These are phyloP conservation scores for Drosophila bunnanda DNA, from an alignment of 2,888 invertebrate species.

Conservation along the genomic window DNA sequence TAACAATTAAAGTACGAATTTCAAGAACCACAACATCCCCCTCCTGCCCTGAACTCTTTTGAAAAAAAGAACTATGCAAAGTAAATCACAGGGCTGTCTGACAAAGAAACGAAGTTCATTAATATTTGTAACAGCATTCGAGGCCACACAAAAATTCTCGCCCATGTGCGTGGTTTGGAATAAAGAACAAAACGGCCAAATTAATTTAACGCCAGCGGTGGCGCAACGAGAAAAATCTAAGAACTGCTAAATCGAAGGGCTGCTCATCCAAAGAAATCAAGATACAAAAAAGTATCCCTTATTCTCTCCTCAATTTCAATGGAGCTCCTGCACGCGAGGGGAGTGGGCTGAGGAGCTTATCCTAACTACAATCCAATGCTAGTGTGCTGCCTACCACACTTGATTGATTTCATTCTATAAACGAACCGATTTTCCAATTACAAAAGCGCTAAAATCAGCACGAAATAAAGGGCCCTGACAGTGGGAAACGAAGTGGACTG, in stretches of 20 bases:
- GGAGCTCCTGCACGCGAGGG: slow-evolving; percentile 52
- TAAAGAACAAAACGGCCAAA: slow-evolving; percentile 69
- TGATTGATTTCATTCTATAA: slow-evolving; percentile 83
- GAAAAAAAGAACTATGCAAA: slow-evolving; percentile 57
- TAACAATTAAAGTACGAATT: slow-evolving; percentile 34
- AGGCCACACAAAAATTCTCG: slow-evolving; percentile 41
- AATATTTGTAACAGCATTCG: slow-evolving; percentile 68
- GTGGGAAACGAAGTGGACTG: slow-evolving; percentile 35
- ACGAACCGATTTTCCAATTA: slow-evolving; percentile 81
- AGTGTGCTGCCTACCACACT: slow-evolving; percentile 75
- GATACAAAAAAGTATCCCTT: slow-evolving; percentile 69
- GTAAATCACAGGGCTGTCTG: slow-evolving; percentile 44
- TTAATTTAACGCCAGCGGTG: slow-evolving; percentile 73
- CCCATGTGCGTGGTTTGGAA: slow-evolving; percentile 19
- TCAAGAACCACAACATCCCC: not conserved
- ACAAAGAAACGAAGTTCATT: slow-evolving; percentile 61
- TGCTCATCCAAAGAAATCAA: slow-evolving; percentile 62
- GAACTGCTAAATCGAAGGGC: slow-evolving; percentile 29
- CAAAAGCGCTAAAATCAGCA: slow-evolving; percentile 75
- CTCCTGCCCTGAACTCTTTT: slow-evolving; percentile 11
- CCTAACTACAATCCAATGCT: slow-evolving; percentile 63
- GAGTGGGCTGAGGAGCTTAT: slow-evolving; percentile 17
- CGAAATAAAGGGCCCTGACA: slow-evolving; percentile 61
- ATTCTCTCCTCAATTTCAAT: slow-evolving; percentile 63
- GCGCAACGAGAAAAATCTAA: slow-evolving; percentile 30